These are phyloP conservation scores for Eupithecia tripunctaria DNA, from an alignment of 2,888 invertebrate genomes.

Conservation along the genomic window DNA sequence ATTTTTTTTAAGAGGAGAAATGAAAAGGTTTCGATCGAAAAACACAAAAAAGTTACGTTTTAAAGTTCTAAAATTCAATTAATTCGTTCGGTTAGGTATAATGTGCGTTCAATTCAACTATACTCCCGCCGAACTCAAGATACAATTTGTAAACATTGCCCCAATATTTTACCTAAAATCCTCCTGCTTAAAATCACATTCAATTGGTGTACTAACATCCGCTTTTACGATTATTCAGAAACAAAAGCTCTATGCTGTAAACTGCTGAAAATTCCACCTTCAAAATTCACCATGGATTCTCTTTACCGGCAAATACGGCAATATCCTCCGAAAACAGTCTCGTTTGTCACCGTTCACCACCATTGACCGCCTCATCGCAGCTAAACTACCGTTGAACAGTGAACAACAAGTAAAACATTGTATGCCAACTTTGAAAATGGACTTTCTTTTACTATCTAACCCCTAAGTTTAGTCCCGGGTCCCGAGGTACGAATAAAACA, in stretches of 20 bases:
- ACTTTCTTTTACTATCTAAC: slow-evolving; percentile 51
- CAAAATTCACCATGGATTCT: slow-evolving; percentile 14
- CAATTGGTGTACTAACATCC: not conserved
- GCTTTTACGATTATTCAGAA: not conserved
- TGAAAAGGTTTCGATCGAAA: too few relatives aligned
- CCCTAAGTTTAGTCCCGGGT: slow-evolving; percentile 48
- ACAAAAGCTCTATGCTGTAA: not conserved
- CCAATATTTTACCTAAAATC: too few relatives aligned
- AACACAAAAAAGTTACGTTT: not conserved
- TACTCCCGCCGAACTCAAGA: not conserved
- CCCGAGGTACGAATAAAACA: slow-evolving; percentile 51
- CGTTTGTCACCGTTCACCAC: slow-evolving; percentile 30
- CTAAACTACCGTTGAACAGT: slow-evolving; percentile 37
- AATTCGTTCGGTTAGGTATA: not conserved
- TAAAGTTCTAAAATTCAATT: not conserved
- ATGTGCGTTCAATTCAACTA: not conserved
- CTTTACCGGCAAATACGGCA: slow-evolving; percentile 18
- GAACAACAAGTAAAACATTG: slow-evolving; percentile 42
- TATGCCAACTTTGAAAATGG: slow-evolving; percentile 48
- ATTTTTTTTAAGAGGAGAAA: too few relatives aligned
- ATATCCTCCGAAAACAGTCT: slow-evolving; percentile 28
- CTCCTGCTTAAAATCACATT: not conserved
- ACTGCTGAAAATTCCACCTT: not conserved
- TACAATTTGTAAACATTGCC: not conserved
- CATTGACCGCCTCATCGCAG: slow-evolving; percentile 28